Evolutionary conservation across 2,113 vertebrate genomes (phyloP).

Genomic region (Aegithalos caudatus): DNA sequence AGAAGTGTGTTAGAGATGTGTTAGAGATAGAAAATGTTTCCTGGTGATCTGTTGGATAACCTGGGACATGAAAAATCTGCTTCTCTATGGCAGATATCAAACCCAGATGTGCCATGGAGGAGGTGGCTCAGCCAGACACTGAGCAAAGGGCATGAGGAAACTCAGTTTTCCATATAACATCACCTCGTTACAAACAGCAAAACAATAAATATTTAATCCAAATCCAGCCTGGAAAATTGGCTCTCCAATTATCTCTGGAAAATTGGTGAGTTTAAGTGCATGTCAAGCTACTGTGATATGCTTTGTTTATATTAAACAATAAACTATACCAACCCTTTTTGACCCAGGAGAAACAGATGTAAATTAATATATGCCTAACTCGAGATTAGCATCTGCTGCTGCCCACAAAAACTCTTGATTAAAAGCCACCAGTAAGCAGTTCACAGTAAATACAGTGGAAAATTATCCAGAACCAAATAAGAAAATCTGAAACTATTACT

Average conservation of each 20-base stretch:
- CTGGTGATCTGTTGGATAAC: background rate
- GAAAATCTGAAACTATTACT: background rate
- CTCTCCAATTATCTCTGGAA: background rate
- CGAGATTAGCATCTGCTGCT: background rate
- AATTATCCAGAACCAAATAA: background rate
- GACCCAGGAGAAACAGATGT: background rate
- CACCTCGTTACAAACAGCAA: background rate
- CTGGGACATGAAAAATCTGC: background rate
- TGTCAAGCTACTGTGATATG: background rate
- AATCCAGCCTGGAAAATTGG: background rate
- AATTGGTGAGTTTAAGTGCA: background rate
- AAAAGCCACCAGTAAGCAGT: background rate
- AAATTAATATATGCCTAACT: background rate
- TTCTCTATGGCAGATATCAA: background rate
- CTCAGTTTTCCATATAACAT: background rate
- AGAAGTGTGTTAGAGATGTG: too few relatives aligned
- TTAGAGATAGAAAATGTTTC: background rate
- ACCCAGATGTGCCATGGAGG: background rate
- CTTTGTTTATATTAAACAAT: background rate
- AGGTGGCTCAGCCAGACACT: background rate
- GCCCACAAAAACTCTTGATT: background rate
- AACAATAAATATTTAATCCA: background rate
- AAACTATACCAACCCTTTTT: background rate
- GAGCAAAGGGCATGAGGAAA: background rate
- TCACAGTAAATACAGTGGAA: background rate